phyloP scores from a whole-genome alignment of 2,888 invertebrate genomes.

The Catocala sponsa region DNA sequence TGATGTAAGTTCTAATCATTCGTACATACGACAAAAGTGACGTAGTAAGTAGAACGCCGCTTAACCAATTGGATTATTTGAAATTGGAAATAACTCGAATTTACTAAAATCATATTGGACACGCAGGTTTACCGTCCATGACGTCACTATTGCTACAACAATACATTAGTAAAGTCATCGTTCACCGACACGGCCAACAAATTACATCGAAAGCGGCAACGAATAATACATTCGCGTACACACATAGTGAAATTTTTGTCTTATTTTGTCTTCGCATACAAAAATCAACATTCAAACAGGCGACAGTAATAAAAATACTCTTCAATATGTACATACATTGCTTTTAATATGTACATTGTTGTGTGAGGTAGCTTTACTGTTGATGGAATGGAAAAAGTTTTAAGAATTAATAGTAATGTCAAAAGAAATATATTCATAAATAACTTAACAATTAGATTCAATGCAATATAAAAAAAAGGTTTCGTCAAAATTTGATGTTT shows the following conservation, averaged over 20 bases:
- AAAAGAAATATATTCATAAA: constrained; percentile 1
- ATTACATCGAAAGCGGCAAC: constrained; percentile 50
- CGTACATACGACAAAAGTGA: no score
- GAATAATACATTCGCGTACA: constrained; percentile 34
- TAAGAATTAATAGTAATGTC: neutral
- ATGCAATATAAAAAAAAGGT: neutral
- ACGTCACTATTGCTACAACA: neutral
- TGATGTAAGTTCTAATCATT: no score
- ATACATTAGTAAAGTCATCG: constrained; percentile 28
- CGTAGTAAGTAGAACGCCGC: no score
- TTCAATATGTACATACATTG: constrained; percentile 70
- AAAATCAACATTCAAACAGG: constrained; percentile 60
- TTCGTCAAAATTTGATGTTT: constrained; percentile 10
- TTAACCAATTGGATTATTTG: no score
- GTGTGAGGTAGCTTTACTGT: constrained; percentile 51
- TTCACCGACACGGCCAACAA: constrained; percentile 27
- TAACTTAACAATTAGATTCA: neutral
- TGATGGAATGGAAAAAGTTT: constrained; percentile 26
- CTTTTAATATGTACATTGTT: constrained; percentile 67
- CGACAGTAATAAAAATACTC: constrained; percentile 65
- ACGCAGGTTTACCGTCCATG: neutral
- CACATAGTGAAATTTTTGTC: constrained; percentile 37
- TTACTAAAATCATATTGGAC: neutral
- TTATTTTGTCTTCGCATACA: constrained; percentile 41
- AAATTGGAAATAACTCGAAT: no score